These are phyloP conservation scores for Rafetus swinhoei DNA, from an alignment of 2,113 vertebrate species.

Conservation along the genomic window DNA sequence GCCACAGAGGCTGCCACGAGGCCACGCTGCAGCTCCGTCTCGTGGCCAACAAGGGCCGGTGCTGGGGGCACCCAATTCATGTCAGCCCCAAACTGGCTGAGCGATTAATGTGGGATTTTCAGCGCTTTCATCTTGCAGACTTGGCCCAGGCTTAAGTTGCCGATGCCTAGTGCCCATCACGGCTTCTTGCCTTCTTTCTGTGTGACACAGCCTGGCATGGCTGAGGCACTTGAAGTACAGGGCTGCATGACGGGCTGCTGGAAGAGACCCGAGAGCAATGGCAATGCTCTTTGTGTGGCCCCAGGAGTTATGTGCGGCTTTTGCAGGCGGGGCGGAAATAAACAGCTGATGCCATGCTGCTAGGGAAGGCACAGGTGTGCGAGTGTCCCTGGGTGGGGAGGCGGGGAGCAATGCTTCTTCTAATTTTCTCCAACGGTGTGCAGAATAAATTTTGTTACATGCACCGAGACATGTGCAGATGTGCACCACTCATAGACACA, in stretches of 20 bases:
- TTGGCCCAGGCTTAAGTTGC: not conserved
- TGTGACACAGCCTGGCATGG: not conserved
- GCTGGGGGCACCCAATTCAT: not conserved
- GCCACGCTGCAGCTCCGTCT: not conserved
- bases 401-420: not conserved
- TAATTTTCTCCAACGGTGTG: no score
- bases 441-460: no score
- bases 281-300: fast-evolving
- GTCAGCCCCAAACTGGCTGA: not conserved
- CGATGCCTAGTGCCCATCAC: not conserved
- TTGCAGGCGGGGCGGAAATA: fast-evolving
- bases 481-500: no score
- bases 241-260: not conserved
- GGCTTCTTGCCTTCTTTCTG: constrained; percentile 14
- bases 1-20: not conserved
- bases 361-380: not conserved
- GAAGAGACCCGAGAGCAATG: not conserved
- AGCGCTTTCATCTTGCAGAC: not conserved
- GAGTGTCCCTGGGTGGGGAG: no score
- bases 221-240: not conserved
- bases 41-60: not conserved
- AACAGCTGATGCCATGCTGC: fast-evolving
- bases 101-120: not conserved
- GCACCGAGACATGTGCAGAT: no score
- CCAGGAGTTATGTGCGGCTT: no score